Evolutionary conservation across 1,140 invertebrate species (phyloP), one percentile per base, ranked within the genome.

Genomic region (Cotesia typhae): DNA sequence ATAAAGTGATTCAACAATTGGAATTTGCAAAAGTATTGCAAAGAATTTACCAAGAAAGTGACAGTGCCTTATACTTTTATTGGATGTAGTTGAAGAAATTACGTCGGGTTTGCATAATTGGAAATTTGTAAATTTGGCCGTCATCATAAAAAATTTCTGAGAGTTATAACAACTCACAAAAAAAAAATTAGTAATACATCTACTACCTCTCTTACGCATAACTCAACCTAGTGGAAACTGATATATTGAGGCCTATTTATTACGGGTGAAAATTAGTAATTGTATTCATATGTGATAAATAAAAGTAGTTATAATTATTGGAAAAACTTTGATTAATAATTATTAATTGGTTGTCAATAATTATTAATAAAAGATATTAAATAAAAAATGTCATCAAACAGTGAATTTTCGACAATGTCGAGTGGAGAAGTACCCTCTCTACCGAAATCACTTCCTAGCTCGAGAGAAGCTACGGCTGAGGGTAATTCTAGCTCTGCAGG

Each of bases 341-440:
- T 47, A 47, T 6, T 47, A 7, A 66, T 52, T 52, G 7, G 6
- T 57, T 51, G 12, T 35, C 28, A 55, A n/a, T 12, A 38, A 20
- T 60, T 28, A 60, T 36, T 7, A 9, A 64, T 10, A 59, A 57
- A 61, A 53, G 51, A 60, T 9, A 74, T 17, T 3, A 4, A 64
- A 60, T 17, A 4, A 35, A 80, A 76, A 72, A 85, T 85, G 84
- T 87, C 84, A 74, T 86, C 84, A 68, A 85, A 85, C 78, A 81
- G 85, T 52, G 85, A 87, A 74, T 87, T 86, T 74, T 87, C 84
- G 72, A 86, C 85, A 12, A 83, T 87, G 77, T 87, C 84, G 35
- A 87, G 85, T 75, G 84, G 82, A 35, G 85, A 87, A 70, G 76
- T 82, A 65, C 82, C 84, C 4, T 85, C 84, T 10, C 70, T 85